A percentile compares a stretch with the other conserved stretches of the same genome.
These are phyloP conservation scores for Cyanistes caeruleus DNA, from an alignment of 2,113 vertebrate species.

Conservation along the genomic window DNA sequence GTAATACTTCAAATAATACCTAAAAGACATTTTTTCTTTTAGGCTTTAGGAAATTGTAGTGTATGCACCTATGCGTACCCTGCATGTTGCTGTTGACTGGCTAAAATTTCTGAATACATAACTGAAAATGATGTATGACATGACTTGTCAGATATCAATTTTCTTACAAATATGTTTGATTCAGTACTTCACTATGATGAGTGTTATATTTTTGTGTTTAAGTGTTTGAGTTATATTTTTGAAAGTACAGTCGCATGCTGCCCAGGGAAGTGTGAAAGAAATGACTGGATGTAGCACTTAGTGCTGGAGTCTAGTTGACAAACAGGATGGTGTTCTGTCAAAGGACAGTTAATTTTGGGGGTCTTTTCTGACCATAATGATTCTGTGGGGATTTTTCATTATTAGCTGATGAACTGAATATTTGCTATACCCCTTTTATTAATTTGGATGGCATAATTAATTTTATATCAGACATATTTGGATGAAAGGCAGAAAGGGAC, in stretches of 20 bases:
- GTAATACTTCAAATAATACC: not conserved
- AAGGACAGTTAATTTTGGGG: not conserved
- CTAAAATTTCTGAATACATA: not conserved
- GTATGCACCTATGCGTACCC: accelerated
- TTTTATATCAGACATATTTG: not conserved
- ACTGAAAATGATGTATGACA: not conserved
- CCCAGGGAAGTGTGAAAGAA: not conserved
- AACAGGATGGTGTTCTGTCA: not conserved
- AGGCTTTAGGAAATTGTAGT: not conserved
- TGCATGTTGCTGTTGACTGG: not conserved
- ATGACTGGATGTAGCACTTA: not conserved
- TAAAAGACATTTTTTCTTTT: not conserved
- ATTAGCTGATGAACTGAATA: not conserved
- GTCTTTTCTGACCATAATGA: not conserved
- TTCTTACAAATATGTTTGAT: not conserved
- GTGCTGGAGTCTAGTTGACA: not conserved
- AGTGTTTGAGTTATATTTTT: not conserved
- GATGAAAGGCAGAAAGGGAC: not conserved
- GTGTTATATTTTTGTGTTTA: not conserved
- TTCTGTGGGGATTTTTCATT: not conserved
- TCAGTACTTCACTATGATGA: not conserved
- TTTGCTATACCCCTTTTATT: not conserved
- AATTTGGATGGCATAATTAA: not conserved
- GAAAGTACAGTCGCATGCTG: not conserved
- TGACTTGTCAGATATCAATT: not conserved